A percentile compares a stretch with the other conserved stretches of the same genome.
phyloP scores from a whole-genome alignment of 2,113 vertebrate species.

The Psophia crepitans region DNA sequence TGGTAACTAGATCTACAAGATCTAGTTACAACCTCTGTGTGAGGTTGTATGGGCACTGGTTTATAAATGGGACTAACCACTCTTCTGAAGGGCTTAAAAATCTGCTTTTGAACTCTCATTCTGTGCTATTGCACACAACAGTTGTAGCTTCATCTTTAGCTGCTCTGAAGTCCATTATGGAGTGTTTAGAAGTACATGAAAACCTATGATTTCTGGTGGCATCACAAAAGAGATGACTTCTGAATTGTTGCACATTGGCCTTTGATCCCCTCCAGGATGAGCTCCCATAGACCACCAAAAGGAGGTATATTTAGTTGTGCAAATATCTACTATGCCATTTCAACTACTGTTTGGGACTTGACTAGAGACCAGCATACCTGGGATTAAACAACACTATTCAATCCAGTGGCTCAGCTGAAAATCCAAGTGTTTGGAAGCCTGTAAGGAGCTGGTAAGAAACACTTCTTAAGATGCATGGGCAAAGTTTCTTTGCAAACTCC shows the following conservation, averaged over 20 bases:
- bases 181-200: neutral
- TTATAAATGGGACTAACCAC: neutral
- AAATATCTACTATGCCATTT: neutral
- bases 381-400: neutral
- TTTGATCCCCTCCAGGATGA: neutral
- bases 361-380: neutral
- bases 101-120: neutral
- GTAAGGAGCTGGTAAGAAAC: neutral
- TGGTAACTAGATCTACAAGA: neutral
- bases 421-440: neutral
- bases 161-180: neutral
- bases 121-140: rapidly evolving
- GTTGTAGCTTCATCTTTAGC: neutral
- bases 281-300: neutral
- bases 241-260: neutral
- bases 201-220: neutral
- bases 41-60: neutral
- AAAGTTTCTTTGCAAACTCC: neutral
- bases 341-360: neutral
- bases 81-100: neutral
- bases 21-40: too few species aligned
- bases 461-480: neutral
- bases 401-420: neutral
- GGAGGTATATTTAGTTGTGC: neutral
- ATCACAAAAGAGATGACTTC: neutral